phyloP scores from a whole-genome alignment of 2,113 vertebrate species.

The Jaculus jaculus region DNA sequence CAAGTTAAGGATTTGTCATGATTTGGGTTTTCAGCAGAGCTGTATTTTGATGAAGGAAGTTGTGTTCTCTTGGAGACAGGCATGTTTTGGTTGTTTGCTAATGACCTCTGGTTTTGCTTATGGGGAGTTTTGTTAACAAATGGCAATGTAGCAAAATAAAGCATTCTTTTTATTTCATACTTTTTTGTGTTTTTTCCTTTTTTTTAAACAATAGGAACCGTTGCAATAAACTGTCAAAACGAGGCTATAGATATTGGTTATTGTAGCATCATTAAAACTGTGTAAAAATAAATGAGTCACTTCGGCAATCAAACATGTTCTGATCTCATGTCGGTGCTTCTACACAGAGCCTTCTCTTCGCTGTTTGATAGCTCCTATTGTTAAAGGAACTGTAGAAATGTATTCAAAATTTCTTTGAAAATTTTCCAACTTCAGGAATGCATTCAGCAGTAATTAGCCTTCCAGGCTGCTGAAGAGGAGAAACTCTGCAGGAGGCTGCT shows the following conservation, averaged over 20 bases:
- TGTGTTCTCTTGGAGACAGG: constrained; percentile 70
- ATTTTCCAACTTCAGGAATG: constrained; percentile 59
- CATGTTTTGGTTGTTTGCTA: constrained; percentile 75
- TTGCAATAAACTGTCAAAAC: constrained; percentile 76
- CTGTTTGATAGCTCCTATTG: constrained; percentile 75
- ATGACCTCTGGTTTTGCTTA: constrained; percentile 77
- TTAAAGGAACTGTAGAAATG: constrained; percentile 58
- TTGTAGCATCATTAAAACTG: constrained; percentile 77
- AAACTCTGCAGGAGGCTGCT: not conserved
- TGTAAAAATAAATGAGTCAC: constrained; percentile 76
- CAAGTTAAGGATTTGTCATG: constrained; percentile 80
- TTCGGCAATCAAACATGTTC: constrained; percentile 70
- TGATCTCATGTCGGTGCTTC: constrained; percentile 73
- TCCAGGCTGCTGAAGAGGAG: constrained; percentile 69
- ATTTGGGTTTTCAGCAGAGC: constrained; percentile 78
- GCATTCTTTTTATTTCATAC: constrained; percentile 45
- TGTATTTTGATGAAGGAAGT: constrained; percentile 77
- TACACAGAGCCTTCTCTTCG: constrained; percentile 66
- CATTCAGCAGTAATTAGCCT: constrained; percentile 76
- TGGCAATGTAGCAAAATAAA: constrained; percentile 74
- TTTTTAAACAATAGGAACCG: constrained; percentile 64
- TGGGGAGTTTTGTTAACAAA: constrained; percentile 70
- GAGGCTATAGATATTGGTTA: constrained; percentile 66
- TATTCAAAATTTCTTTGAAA: constrained; percentile 74
- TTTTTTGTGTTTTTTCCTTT: not conserved